Conservation (phyloP, 1,140 invertebrate genomes). For the Sinonovacula constricta region DNA sequence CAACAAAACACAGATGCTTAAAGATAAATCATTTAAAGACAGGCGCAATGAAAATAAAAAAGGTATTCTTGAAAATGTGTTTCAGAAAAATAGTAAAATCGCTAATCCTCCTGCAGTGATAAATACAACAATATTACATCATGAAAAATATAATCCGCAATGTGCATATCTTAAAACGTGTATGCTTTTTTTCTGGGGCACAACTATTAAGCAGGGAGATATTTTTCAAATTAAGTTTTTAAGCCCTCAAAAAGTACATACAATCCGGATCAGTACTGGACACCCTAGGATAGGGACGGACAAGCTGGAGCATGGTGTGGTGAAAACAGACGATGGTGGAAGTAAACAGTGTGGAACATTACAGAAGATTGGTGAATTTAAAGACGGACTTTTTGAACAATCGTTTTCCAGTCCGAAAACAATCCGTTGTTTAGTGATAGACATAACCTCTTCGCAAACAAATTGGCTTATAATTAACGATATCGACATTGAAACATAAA, state of each 20-base stretch:
- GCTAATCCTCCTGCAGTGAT: conserved; percentile 51
- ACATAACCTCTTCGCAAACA: conserved; percentile 20
- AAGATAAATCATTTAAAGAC: conserved; percentile 48
- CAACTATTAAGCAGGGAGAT: conserved; percentile 15
- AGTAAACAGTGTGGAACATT: background rate
- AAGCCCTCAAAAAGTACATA: conserved; percentile 25
- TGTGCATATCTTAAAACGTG: conserved; percentile 34
- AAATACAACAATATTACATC: conserved; percentile 35
- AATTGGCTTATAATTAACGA: conserved; percentile 49
- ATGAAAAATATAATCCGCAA: conserved; percentile 29
- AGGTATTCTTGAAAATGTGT: conserved; percentile 3
- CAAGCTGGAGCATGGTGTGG: conserved; percentile 21
- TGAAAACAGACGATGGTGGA: conserved; percentile 11
- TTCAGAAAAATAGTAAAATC: conserved; percentile 7
- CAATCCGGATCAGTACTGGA: conserved; percentile 46
- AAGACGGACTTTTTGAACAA: conserved; percentile 15
- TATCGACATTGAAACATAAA: conserved; percentile 32
- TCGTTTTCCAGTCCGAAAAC: background rate
- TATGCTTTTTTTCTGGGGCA: conserved; percentile 47
- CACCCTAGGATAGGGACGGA: conserved; percentile 18
- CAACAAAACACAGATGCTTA: conserved; percentile 54
- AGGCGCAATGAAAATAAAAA: background rate
- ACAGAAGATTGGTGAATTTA: conserved; percentile 20
- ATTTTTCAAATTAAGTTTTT: conserved; percentile 47
- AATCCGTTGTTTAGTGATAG: conserved; percentile 33